phyloP scores from a whole-genome alignment of 2,113 vertebrate species.

The Limnothrissa miodon region DNA sequence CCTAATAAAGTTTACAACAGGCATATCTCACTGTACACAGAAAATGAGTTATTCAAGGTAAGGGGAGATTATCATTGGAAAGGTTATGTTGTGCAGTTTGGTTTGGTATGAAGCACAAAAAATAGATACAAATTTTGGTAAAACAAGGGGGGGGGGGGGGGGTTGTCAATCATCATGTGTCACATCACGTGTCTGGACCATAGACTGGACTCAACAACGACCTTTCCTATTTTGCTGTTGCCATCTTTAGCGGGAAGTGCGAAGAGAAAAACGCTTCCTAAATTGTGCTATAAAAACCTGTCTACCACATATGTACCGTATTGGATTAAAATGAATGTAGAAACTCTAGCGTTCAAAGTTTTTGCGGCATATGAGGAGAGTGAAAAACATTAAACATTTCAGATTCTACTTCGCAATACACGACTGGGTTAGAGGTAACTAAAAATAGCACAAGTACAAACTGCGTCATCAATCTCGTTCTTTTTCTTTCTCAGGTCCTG shows the following conservation, averaged over 20 bases:
- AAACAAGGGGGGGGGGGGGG: too few species aligned
- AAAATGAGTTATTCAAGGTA: too few species aligned
- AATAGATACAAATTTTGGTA: too few species aligned
- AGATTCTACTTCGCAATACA: background rate
- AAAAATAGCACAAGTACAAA: background rate
- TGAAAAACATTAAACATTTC: background rate
- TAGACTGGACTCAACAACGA: too few species aligned
- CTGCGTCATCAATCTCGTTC: background rate
- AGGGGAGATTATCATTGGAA: too few species aligned
- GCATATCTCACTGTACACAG: background rate
- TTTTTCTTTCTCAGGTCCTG: conserved; percentile 41
- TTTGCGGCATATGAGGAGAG: background rate
- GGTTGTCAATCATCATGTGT: too few species aligned
- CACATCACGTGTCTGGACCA: background rate
- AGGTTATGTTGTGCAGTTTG: too few species aligned
- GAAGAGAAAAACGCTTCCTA: background rate
- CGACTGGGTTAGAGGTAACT: background rate
- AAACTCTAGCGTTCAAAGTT: conserved; percentile 55
- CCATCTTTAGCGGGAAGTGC: background rate
- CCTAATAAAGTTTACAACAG: background rate
- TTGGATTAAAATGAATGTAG: background rate
- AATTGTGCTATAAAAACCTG: background rate
- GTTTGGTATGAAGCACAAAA: too few species aligned
- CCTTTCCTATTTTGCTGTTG: background rate
- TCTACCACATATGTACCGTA: background rate